Evolutionary conservation across 2,113 vertebrate genomes (phyloP), one percentile per base, ranked within the genome.

Genomic region (Daphoenositta chrysoptera): DNA sequence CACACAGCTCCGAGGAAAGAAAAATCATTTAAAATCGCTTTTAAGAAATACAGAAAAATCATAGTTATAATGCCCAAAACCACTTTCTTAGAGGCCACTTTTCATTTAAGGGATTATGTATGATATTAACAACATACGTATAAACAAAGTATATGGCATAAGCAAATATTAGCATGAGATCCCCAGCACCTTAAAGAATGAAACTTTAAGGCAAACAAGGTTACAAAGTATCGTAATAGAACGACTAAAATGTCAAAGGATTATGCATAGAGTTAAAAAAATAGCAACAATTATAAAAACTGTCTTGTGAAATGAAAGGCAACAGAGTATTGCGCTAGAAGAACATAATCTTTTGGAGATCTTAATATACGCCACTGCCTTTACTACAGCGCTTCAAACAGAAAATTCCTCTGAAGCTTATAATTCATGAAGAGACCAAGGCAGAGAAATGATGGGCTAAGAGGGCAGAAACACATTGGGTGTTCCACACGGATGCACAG

Each of bases 121-220:
- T 28, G 39, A 39, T 72, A 75, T 64, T 72, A 91, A 65, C 2
- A 40, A 65, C 14, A 18, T 9, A 51, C 10, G 10, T 19, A 53
- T 33, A 87, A 87, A 83, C 51, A 64, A 80, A 91, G 44, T 28
- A 31, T 31, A 71, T 31, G 61, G 79, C 69, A 80, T 54, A 50
- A 73, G 63, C n/a, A 90, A 90, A 83, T 39, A 30, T 42, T 80
- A 71, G 87, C 65, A 8, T 33, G 88, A 88, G 48, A 82, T 71
- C 51, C 45, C 39, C 50, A 37, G 60, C 30, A 53, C 24, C 33
- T 92, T 87, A 68, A 64, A 72, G 71, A 94, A 96, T 22, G 42
- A 51, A 95, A 94, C 71, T 95, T 95, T 6, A 66, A 53, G 39
- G 57, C 69, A 68, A 95, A 79, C 23, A 76, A 58, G 40, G 50